Conservation (phyloP, 2,888 invertebrate species). For the Oligia latruncula region DNA sequence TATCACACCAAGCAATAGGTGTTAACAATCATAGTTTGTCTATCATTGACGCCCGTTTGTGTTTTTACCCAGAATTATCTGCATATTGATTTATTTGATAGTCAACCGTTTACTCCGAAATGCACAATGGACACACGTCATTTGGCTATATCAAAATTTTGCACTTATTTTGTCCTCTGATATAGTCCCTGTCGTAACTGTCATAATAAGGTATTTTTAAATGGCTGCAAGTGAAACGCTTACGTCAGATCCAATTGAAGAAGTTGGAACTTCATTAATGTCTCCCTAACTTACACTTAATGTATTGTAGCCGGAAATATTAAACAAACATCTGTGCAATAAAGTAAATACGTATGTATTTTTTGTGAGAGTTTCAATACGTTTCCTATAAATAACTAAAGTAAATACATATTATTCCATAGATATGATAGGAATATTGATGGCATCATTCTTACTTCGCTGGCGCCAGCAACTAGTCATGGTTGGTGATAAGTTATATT, state of each 20-base stretch:
- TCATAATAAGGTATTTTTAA: conserved; percentile 38
- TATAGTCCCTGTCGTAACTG: conserved; percentile 35
- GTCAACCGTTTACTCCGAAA: conserved; percentile 47
- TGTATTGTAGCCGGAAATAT: conserved; percentile 46
- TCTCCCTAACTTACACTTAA: conserved; percentile 45
- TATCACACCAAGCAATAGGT: conserved; percentile 55
- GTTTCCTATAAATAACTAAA: conserved; percentile 60
- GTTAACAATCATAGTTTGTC: conserved; percentile 67
- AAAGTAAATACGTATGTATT: conserved; percentile 47
- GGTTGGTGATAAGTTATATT: conserved; percentile 63
- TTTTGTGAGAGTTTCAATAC: conserved; percentile 50
- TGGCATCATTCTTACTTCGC: conserved; percentile 52
- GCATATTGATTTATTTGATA: conserved; percentile 56
- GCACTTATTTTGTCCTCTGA: conserved; percentile 36
- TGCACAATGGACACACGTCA: conserved; percentile 56
- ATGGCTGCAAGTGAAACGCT: conserved; percentile 28
- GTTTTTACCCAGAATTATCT: conserved; percentile 58
- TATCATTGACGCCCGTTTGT: conserved; percentile 63
- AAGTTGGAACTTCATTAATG: conserved; percentile 33
- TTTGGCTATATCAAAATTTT: conserved; percentile 31
- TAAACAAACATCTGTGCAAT: conserved; percentile 40
- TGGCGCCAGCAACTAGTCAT: conserved; percentile 62
- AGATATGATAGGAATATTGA: conserved; percentile 61
- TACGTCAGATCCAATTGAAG: conserved; percentile 34
- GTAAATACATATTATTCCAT: conserved; percentile 55